Percentiles rank a stretch among this genome's conserved stretches.
phyloP scores from a whole-genome alignment of 2,888 invertebrate genomes.

The Caenorhabditis virilis region DNA sequence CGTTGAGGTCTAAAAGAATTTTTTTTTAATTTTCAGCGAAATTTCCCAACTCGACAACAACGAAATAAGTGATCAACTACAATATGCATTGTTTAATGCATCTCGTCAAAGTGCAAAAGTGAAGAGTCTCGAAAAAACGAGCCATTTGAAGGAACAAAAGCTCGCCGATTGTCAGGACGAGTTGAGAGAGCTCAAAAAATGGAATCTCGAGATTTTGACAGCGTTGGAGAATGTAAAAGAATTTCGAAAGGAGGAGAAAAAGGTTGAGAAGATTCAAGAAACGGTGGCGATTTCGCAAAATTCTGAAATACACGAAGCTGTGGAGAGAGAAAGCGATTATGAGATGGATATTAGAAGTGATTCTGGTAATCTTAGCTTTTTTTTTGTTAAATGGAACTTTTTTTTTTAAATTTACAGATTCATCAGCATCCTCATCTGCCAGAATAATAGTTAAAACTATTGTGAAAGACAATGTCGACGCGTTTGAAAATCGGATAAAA shows the following conservation, averaged over 20 bases:
- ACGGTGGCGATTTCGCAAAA: neutral
- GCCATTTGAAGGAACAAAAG: slow-evolving; percentile 27
- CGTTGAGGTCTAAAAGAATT: too few species aligned
- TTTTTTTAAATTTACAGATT: neutral
- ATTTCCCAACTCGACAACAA: neutral
- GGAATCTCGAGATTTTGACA: slow-evolving; percentile 42
- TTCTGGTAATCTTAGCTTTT: slow-evolving; percentile 5
- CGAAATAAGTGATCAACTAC: slow-evolving; percentile 9
- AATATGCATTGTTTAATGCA: slow-evolving; percentile 22
- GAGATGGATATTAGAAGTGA: slow-evolving; percentile 39
- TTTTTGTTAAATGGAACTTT: neutral
- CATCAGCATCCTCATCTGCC: slow-evolving; percentile 2
- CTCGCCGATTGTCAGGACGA: slow-evolving; percentile 38
- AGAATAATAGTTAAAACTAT: slow-evolving; percentile 41
- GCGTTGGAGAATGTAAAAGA: slow-evolving; percentile 31
- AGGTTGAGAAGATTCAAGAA: slow-evolving; percentile 6
- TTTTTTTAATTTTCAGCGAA: too few species aligned
- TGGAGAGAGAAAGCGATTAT: slow-evolving; percentile 39
- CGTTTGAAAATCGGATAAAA: slow-evolving; percentile 51
- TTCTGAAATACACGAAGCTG: slow-evolving; percentile 12
- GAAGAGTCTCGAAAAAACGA: slow-evolving; percentile 22
- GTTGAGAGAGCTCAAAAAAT: slow-evolving; percentile 41
- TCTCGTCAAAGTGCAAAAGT: slow-evolving; percentile 30
- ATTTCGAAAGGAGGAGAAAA: neutral
- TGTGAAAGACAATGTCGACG: slow-evolving; percentile 56